These are phyloP conservation scores for Malachius bipustulatus DNA, from an alignment of 2,888 invertebrate genomes.

Conservation along the genomic window DNA sequence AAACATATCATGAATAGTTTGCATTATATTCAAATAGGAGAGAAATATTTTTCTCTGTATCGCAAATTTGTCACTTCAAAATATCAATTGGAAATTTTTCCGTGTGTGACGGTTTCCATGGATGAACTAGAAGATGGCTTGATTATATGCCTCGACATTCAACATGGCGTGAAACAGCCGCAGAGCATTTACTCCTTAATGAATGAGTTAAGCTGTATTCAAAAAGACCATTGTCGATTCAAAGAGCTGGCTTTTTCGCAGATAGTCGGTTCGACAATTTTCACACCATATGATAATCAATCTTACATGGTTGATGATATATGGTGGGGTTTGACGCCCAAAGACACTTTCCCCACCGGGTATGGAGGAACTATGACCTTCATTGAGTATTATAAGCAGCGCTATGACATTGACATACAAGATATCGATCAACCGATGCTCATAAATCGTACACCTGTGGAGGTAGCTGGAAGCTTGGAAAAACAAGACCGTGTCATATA, in stretches of 20 bases:
- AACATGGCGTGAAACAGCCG: slow-evolving; percentile 70
- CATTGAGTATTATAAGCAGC: slow-evolving; percentile 68
- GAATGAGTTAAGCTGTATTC: slow-evolving; percentile 32
- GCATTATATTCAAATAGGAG: slow-evolving; percentile 59
- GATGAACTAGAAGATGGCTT: slow-evolving; percentile 81
- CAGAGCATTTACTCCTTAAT: slow-evolving; percentile 59
- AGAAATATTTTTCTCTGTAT: slow-evolving; percentile 65
- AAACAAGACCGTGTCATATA: slow-evolving; percentile 46
- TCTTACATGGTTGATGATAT: slow-evolving; percentile 81
- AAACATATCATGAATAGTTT: slow-evolving; percentile 68
- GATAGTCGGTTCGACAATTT: slow-evolving; percentile 47
- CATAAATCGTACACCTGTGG: slow-evolving; percentile 45
- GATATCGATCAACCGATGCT: slow-evolving; percentile 69
- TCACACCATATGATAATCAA: slow-evolving; percentile 78
- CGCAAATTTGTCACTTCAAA: slow-evolving; percentile 58
- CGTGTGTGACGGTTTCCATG: slow-evolving; percentile 79
- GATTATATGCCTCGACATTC: slow-evolving; percentile 76
- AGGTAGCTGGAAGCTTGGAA: slow-evolving; percentile 28
- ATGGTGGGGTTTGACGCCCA: slow-evolving; percentile 60
- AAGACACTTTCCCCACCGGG: slow-evolving; percentile 52
- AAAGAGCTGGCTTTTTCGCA: slow-evolving; percentile 39
- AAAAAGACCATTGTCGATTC: slow-evolving; percentile 29
- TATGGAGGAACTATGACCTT: slow-evolving; percentile 47
- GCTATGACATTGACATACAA: slow-evolving; percentile 61
- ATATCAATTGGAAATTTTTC: slow-evolving; percentile 78